Percentiles rank a stretch among this genome's conserved stretches.
phyloP scores from a whole-genome alignment of 92 coral and sea anemone species.

The Paragorgia papillata region DNA sequence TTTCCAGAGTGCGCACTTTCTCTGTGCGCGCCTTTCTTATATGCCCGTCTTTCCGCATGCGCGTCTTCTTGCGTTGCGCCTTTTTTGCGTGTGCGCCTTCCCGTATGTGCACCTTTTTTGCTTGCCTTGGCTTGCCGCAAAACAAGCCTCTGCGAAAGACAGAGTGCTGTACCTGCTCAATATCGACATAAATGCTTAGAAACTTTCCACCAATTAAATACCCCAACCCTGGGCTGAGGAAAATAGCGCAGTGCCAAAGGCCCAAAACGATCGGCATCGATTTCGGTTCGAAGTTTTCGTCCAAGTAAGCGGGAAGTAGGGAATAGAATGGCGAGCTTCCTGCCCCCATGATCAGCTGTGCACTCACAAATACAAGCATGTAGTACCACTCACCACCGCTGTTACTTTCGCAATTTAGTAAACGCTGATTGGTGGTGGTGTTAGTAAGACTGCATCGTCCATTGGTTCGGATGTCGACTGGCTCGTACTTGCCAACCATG shows the following conservation, averaged over 20 bases:
- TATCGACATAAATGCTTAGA: conserved; percentile 68
- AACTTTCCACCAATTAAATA: conserved; percentile 80
- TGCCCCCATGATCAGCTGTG: conserved; percentile 87
- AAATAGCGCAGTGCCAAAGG: conserved; percentile 64
- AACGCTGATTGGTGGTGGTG: conserved; percentile 24
- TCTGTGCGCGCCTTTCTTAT: no score
- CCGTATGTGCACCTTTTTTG: no score
- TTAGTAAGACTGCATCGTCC: conserved; percentile 56
- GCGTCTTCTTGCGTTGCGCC: no score
- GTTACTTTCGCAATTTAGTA: conserved; percentile 50
- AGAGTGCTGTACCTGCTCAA: conserved; percentile 72
- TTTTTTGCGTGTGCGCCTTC: no score
- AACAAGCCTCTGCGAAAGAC: no score
- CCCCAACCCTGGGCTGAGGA: conserved; percentile 85
- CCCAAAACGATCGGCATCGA: conserved; percentile 82
- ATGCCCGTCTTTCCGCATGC: no score
- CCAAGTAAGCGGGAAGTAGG: conserved; percentile 90
- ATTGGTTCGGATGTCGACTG: conserved; percentile 37
- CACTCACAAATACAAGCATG: conserved; percentile 64
- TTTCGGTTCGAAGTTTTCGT: conserved; percentile 88
- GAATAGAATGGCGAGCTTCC: conserved; percentile 90
- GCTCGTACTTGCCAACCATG: conserved; percentile 70
- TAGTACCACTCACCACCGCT: conserved; percentile 74
- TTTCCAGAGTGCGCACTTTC: no score
- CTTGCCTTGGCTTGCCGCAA: no score